phyloP scores from a whole-genome alignment of 2,113 vertebrate genomes.

The Camelus dromedarius region DNA sequence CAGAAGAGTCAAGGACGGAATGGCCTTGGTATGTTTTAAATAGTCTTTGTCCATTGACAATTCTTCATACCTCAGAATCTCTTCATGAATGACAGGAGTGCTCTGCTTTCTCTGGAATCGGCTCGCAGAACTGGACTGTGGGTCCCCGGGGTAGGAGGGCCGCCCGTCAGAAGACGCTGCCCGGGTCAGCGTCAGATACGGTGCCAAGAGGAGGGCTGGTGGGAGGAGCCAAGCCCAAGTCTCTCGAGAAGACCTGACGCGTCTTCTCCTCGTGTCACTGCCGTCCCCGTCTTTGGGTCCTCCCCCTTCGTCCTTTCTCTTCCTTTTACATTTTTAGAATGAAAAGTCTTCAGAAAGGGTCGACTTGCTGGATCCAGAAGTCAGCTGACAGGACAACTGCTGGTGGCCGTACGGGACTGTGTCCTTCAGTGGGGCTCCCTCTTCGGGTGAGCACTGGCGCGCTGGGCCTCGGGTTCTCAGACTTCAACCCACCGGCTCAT shows the following conservation, averaged over 20 bases:
- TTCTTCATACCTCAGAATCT: not conserved
- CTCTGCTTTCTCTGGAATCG: not conserved
- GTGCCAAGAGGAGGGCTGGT: accelerated
- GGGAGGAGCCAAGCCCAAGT: not conserved
- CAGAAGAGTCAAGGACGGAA: not conserved
- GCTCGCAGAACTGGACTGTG: not conserved
- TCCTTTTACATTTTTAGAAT: not conserved
- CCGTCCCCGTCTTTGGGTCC: not conserved
- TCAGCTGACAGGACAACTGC: accelerated
- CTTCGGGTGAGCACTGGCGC: too few species aligned
- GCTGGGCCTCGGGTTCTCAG: not conserved
- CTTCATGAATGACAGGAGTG: not conserved
- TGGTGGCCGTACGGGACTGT: accelerated
- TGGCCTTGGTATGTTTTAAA: not conserved
- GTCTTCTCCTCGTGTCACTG: accelerated
- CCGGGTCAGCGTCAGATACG: too few species aligned
- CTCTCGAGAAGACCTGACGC: accelerated
- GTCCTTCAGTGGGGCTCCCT: not conserved
- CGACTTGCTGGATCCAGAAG: not conserved
- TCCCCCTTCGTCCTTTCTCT: too few species aligned
- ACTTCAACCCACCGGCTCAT: too few species aligned
- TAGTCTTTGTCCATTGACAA: not conserved
- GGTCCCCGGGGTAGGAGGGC: not conserved
- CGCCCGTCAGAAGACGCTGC: not conserved
- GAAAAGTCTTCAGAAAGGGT: not conserved